These are phyloP conservation scores for Isotomurus palustris DNA, from an alignment of 2,888 invertebrate genomes.

Conservation along the genomic window DNA sequence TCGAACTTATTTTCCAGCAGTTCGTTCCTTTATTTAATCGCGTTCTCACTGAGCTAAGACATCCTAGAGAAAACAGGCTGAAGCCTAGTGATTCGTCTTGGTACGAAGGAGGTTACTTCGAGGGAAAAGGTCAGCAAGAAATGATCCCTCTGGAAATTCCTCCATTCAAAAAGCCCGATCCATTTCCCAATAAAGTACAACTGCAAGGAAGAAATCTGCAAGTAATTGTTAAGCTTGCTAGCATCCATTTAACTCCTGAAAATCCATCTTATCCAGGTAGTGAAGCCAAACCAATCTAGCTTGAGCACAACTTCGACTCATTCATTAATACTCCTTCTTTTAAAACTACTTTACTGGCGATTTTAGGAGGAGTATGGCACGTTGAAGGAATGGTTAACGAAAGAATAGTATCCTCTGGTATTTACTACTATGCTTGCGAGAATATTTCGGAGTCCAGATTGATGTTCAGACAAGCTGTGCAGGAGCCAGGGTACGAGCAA, in stretches of 20 bases:
- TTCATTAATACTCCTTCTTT: too few species aligned
- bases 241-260: conserved; percentile 16
- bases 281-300: too few species aligned
- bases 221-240: conserved; percentile 21
- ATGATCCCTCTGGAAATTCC: conserved; percentile 1
- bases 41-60: conserved; percentile 13
- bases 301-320: too few species aligned
- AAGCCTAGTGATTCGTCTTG: not conserved
- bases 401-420: conserved; percentile 18
- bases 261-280: conserved; percentile 14
- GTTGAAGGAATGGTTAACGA: conserved; percentile 27
- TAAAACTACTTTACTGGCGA: too few species aligned
- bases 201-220: conserved; percentile 14
- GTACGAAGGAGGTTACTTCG: conserved; percentile 18
- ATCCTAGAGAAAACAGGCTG: conserved; percentile 6
- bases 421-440: conserved; percentile 24
- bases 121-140: too few species aligned
- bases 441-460: conserved; percentile 16
- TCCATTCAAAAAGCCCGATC: conserved; percentile 1
- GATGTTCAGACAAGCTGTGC: conserved; percentile 11
- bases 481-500: conserved; percentile 24
- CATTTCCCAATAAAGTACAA: conserved; percentile 2
- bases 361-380: conserved; percentile 21
- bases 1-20: conserved; percentile 11
- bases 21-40: conserved; percentile 19